A percentile compares a stretch with the other conserved stretches of the same genome.
These are phyloP conservation scores for Vesta saturnalis DNA, from an alignment of 2,888 invertebrate genomes.

Conservation along the genomic window DNA sequence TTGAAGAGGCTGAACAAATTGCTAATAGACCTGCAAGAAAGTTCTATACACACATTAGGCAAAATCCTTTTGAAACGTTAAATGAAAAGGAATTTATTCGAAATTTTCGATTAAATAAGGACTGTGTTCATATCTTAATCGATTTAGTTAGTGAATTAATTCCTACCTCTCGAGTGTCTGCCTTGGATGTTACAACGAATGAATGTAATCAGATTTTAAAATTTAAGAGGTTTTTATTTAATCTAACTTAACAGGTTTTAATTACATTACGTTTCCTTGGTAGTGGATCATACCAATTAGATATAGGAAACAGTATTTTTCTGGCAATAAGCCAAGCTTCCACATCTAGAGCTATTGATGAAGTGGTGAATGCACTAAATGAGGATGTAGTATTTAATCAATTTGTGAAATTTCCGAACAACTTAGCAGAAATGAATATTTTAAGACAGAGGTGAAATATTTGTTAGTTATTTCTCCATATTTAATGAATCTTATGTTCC, in stretches of 20 bases:
- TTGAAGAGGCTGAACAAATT: conserved; percentile 1
- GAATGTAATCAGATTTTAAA: not conserved
- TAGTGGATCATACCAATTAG: not conserved
- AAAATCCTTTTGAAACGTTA: conserved; percentile 8
- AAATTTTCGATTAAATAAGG: conserved; percentile 3
- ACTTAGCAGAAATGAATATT: not conserved
- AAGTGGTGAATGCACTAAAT: not conserved
- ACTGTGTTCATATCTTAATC: not conserved
- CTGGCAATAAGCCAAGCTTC: not conserved
- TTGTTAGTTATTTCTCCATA: not conserved
- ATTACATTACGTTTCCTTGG: conserved; percentile 2
- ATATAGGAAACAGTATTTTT: conserved; percentile 4
- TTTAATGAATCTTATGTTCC: no score
- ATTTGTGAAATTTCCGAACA: not conserved
- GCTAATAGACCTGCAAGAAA: not conserved
- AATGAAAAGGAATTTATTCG: not conserved
- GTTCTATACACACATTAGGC: not conserved
- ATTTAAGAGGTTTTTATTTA: conserved; percentile 3
- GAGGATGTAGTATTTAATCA: not conserved
- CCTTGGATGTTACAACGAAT: not conserved
- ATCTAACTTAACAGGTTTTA: conserved; percentile 9
- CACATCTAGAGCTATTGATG: not conserved
- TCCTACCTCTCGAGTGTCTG: conserved; percentile 6
- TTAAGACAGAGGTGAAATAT: not conserved
- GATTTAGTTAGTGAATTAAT: conserved; percentile 4